Percentiles rank a stretch among this genome's conserved stretches.
These are phyloP conservation scores for Eptatretus burgeri DNA, from an alignment of 2,113 vertebrate genomes.

Conservation along the genomic window DNA sequence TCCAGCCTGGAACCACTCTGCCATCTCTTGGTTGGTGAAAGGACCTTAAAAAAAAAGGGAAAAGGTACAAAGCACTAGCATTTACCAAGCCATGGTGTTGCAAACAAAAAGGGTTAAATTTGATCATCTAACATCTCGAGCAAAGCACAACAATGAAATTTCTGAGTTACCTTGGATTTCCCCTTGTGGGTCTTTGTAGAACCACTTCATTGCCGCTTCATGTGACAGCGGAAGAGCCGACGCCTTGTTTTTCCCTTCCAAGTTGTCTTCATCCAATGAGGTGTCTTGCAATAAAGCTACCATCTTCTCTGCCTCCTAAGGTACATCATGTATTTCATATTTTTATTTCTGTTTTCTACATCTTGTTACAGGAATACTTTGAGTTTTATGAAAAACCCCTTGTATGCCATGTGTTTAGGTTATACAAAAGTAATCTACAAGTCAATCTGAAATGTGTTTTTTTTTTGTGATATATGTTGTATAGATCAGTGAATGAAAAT, in stretches of 20 bases:
- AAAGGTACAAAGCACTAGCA: background rate
- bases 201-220: slow-evolving; percentile 90
- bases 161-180: slow-evolving; percentile 53
- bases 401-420: no score
- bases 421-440: no score
- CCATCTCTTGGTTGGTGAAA: slow-evolving; percentile 85
- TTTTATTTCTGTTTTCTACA: background rate
- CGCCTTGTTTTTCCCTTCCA: slow-evolving; percentile 44
- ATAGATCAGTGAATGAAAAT: no score
- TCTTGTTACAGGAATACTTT: no score
- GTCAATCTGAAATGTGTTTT: no score
- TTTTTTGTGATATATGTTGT: no score
- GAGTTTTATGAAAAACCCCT: no score
- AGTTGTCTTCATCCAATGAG: slow-evolving; percentile 51
- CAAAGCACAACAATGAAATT: background rate
- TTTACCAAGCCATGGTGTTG: background rate
- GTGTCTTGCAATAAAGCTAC: slow-evolving; percentile 86
- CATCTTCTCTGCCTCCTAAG: slow-evolving; percentile 92
- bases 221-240: slow-evolving; percentile 37
- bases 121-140: background rate
- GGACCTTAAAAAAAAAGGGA: slow-evolving; percentile 28
- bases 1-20: slow-evolving; percentile 91
- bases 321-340: background rate
- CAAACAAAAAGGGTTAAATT: background rate
- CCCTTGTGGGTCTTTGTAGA: slow-evolving; percentile 96